Conservation (phyloP, 2,113 vertebrate genomes). For the Macquaria ambigua region DNA sequence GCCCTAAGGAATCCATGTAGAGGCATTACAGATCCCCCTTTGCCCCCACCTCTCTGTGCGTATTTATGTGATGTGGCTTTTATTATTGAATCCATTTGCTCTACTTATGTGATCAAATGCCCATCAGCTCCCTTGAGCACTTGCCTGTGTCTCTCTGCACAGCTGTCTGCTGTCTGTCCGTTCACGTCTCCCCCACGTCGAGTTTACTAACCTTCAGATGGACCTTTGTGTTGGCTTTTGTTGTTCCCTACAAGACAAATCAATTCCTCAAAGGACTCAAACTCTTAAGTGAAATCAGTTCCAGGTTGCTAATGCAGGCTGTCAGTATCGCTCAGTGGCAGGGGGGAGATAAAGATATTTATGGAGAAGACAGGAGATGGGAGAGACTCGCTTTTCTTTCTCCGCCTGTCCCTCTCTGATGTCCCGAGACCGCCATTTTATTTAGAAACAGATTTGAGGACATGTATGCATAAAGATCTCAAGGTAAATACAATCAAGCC, state of each 20-base stretch:
- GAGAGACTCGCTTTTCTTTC: not conserved
- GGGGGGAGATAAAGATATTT: slow-evolving; percentile 42
- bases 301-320: slow-evolving; percentile 44
- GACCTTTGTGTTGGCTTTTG: slow-evolving; percentile 48
- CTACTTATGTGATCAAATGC: slow-evolving; percentile 32
- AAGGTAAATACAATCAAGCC: slow-evolving; percentile 15
- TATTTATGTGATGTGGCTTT: slow-evolving; percentile 39
- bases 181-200: not conserved
- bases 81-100: slow-evolving; percentile 47
- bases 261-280: slow-evolving; percentile 35
- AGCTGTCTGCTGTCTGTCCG: not conserved
- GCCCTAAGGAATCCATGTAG: not conserved
- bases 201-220: slow-evolving; percentile 14
- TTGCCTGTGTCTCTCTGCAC: not conserved
- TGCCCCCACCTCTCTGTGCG: not conserved
- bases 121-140: slow-evolving; percentile 10
- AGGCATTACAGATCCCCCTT: not conserved
- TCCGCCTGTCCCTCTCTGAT: not conserved
- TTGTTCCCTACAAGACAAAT: slow-evolving; percentile 49
- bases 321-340: slow-evolving; percentile 52
- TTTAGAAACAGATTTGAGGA: slow-evolving; percentile 21
- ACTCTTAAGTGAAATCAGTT: slow-evolving; percentile 45
- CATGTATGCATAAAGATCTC: slow-evolving; percentile 10
- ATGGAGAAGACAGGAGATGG: slow-evolving; percentile 26
- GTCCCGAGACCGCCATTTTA: slow-evolving; percentile 3